Evolutionary conservation across 2,888 invertebrate genomes (phyloP).

Genomic region (Drosophila mulleri): DNA sequence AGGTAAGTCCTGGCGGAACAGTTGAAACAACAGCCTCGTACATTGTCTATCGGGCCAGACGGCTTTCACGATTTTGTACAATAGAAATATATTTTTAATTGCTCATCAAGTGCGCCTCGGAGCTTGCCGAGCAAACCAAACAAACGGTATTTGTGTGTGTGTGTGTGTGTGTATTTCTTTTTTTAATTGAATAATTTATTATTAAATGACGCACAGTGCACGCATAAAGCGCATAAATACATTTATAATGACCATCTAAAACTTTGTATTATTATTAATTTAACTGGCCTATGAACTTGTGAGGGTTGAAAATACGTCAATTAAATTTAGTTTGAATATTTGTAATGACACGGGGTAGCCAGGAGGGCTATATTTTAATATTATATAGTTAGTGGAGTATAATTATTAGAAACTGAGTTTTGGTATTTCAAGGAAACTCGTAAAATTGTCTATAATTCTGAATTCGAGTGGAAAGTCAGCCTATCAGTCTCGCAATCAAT

Average conservation of each 20-base stretch:
- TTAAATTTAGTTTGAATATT: slow-evolving; percentile 15
- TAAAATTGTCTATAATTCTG: not conserved
- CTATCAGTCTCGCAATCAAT: not conserved
- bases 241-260: slow-evolving; percentile 47
- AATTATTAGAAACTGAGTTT: not conserved
- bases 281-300: not conserved
- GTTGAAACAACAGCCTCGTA: slow-evolving; percentile 30
- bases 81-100: slow-evolving; percentile 60
- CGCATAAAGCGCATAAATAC: slow-evolving; percentile 54
- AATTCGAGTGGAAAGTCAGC: not conserved
- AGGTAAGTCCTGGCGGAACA: slow-evolving; percentile 40
- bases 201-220: slow-evolving; percentile 31
- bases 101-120: slow-evolving; percentile 41
- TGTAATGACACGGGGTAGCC: not conserved
- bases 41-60: slow-evolving; percentile 53
- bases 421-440: not conserved
- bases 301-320: slow-evolving; percentile 35
- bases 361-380: slow-evolving; percentile 2
- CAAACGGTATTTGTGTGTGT: slow-evolving; percentile 13
- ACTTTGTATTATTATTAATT: slow-evolving; percentile 55
- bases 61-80: slow-evolving; percentile 46
- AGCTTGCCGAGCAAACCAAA: slow-evolving; percentile 17
- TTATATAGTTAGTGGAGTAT: too few species aligned
- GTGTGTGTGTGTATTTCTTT: not conserved
- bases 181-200: slow-evolving; percentile 40